phyloP scores from a whole-genome alignment of 1,140 invertebrate genomes.

The Bombus breviceps region DNA sequence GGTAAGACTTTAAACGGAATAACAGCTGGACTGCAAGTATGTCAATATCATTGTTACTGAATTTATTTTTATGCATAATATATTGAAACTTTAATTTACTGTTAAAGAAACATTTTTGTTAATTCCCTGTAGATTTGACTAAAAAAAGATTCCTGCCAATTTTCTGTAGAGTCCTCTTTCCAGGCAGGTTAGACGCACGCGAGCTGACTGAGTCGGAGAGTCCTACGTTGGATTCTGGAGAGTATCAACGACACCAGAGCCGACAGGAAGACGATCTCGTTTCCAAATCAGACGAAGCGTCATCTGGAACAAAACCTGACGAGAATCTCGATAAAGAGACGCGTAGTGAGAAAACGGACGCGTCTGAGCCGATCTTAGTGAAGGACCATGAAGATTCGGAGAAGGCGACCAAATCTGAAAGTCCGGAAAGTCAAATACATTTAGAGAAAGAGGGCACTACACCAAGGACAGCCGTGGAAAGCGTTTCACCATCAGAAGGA shows the following conservation, averaged over 20 bases:
- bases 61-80: too few relatives aligned
- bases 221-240: conserved; percentile 46
- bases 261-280: conserved; percentile 48
- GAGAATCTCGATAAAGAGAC: background rate
- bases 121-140: background rate
- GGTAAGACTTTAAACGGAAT: conserved; percentile 37
- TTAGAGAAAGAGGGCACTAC: background rate
- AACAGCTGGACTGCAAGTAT: background rate
- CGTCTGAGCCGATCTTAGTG: conserved; percentile 16
- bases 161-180: conserved; percentile 60
- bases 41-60: too few relatives aligned
- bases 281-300: conserved; percentile 20
- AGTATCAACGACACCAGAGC: conserved; percentile 63
- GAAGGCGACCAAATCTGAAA: conserved; percentile 22
- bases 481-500: conserved; percentile 11
- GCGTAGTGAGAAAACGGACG: conserved; percentile 36
- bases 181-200: conserved; percentile 51
- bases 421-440: background rate
- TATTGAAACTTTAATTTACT: background rate
- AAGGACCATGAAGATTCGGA: conserved; percentile 55
- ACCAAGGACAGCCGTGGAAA: conserved; percentile 11
- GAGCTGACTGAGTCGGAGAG: conserved; percentile 37
- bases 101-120: background rate
- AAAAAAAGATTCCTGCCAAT: background rate
- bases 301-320: background rate